These are phyloP conservation scores for Drosophila equinoxialis DNA, from an alignment of 1,140 invertebrate species.

Conservation along the genomic window DNA sequence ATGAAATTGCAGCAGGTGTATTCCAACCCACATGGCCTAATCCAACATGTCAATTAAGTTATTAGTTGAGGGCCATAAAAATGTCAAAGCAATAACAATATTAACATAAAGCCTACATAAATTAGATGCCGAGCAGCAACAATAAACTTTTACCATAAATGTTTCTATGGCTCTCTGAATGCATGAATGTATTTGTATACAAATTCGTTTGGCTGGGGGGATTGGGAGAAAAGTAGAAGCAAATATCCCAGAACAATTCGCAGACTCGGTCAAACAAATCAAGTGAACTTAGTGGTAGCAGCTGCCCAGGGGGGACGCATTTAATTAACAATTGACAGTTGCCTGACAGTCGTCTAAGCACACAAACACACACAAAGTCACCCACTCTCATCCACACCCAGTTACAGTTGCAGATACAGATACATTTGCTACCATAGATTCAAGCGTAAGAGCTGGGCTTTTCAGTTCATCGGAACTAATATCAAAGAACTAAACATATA, in stretches of 20 bases:
- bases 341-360: constrained; percentile 62
- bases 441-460: neutral
- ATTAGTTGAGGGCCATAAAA: constrained; percentile 70
- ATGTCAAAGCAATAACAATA: constrained; percentile 64
- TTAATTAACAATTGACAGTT: constrained; percentile 76
- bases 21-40: constrained; percentile 2
- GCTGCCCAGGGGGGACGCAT: constrained; percentile 41
- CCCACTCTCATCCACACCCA: neutral
- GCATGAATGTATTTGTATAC: constrained; percentile 26
- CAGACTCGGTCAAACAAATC: constrained; percentile 52
- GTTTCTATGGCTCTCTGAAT: neutral
- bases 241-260: constrained; percentile 10
- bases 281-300: constrained; percentile 55
- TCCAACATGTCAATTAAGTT: constrained; percentile 69
- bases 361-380: constrained; percentile 19
- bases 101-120: constrained; percentile 58
- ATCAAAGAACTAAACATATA: neutral
- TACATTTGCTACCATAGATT: neutral
- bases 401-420: constrained; percentile 7
- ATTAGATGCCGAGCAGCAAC: constrained; percentile 21
- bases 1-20: constrained; percentile 41
- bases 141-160: constrained; percentile 53
- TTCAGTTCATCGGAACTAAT: neutral
- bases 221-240: neutral
- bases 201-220: neutral